Evolutionary conservation across 2,797 vertebrate species (phyloP).

Genomic region (Rhinogobio ventralis): DNA sequence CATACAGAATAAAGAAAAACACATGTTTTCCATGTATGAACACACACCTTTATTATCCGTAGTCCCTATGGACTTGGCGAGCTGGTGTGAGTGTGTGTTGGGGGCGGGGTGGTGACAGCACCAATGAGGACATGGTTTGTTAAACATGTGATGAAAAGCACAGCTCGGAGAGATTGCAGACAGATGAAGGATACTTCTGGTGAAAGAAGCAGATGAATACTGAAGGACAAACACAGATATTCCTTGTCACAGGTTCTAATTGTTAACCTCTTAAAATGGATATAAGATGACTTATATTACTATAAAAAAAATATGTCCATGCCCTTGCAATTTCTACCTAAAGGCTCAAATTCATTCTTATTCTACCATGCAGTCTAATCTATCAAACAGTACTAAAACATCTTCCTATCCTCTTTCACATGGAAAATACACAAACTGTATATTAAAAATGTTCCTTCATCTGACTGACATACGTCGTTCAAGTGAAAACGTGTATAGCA

Average conservation of each 20-base stretch:
- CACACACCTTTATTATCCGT: slow-evolving; percentile 55
- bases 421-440: background rate
- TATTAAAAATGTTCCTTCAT: background rate
- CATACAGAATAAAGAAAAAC: background rate
- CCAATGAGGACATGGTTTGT: slow-evolving; percentile 74
- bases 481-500: slow-evolving; percentile 6
- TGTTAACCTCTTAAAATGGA: background rate
- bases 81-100: slow-evolving; percentile 37
- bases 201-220: slow-evolving; percentile 23
- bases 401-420: background rate
- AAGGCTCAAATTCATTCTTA: background rate
- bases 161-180: slow-evolving; percentile 69
- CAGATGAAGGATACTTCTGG: slow-evolving; percentile 63
- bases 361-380: background rate
- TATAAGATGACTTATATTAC: background rate
- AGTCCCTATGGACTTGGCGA: background rate
- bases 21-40: background rate
- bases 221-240: slow-evolving; percentile 30
- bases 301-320: background rate
- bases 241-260: slow-evolving; percentile 32
- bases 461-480: slow-evolving; percentile 23
- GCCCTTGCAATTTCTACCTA: background rate
- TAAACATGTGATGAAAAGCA: slow-evolving; percentile 74
- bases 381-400: background rate
- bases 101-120: slow-evolving; percentile 60